Base-by-base conservation (phyloP, 2,888 invertebrate species). In the Drosophila paracracens region DNA sequence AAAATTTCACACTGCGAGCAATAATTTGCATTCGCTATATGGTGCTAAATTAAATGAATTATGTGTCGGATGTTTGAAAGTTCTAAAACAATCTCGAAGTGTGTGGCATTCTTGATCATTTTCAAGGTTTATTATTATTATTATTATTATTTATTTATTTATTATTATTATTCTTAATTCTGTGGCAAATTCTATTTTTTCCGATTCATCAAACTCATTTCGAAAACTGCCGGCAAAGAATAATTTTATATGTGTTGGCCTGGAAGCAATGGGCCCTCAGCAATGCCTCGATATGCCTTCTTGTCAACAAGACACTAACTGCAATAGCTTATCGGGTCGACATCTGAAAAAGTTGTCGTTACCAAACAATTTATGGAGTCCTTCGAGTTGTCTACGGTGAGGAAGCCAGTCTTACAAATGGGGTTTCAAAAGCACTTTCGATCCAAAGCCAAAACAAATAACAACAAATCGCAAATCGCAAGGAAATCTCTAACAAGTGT, bases 401-500 rank as follows among this genome's bases (percentile, higher is more conserved):
- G 48, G 40, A 57, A 38, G 35, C 62, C 27, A 27, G 43, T 16
- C 51, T 65, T 29, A 36, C 40, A 25, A 36, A 54, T 27, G 74
- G 61, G 63, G 38, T 59, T 21, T 46, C 56, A 66, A 65, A 69
- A 69, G 61, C 66, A 71, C 70, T 59, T 75, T 65, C 59, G 65
- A 69, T 16, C 52, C 51, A 65, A 60, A 66, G 57, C 40, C 58
- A 65, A 77, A 74, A 66, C 76, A 77, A 75, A 71, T 57, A 68
- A 52, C 33, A 56, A 38, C 56, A 67, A 35, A 27, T 50, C 29
- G 46, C 48, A 64, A 76, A 69, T 16, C 31, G 63, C 52, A 77
- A 66, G 70, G 75, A 84, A 84, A 79, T 78, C 75, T 83, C 75
- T 86, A 88, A 89, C 88, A 89, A 89, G 88, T 89, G 88, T 89